These are phyloP conservation scores for Resseliella maxima DNA, from an alignment of 2,888 invertebrate genomes.

Conservation along the genomic window DNA sequence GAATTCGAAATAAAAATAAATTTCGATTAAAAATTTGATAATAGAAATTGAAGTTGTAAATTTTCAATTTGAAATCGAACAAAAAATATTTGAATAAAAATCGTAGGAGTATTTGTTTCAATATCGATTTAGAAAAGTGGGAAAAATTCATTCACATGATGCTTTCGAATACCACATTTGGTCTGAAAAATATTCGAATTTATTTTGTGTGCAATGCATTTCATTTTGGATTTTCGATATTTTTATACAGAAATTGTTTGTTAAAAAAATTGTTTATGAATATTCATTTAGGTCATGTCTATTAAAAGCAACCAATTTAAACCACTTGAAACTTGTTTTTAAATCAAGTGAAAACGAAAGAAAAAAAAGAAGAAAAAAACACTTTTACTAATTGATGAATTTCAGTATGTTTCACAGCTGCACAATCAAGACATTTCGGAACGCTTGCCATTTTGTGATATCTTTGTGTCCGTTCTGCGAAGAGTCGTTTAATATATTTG, in stretches of 20 bases:
- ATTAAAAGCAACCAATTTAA: not conserved
- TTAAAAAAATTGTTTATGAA: not conserved
- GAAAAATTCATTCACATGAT: no score
- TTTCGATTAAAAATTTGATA: no score
- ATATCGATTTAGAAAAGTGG: no score
- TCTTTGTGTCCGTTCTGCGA: not conserved
- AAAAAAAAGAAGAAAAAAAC: not conserved
- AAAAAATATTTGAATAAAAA: no score
- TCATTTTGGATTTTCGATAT: no score
- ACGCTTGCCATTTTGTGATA: not conserved
- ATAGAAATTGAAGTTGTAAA: no score
- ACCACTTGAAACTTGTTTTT: not conserved
- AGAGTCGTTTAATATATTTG: not conserved
- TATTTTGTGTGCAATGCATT: no score
- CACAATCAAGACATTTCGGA: not conserved
- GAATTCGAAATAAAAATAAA: no score
- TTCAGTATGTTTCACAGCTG: not conserved
- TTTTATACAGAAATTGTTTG: not conserved
- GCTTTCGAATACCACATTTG: no score
- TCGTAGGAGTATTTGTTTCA: no score
- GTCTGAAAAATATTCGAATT: no score
- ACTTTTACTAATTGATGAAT: not conserved
- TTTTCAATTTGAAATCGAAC: no score
- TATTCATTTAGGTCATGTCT: not conserved
- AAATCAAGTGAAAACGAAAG: not conserved